Conservation (phyloP, 1,140 invertebrate genomes). For the Drosophila paulistorum region DNA sequence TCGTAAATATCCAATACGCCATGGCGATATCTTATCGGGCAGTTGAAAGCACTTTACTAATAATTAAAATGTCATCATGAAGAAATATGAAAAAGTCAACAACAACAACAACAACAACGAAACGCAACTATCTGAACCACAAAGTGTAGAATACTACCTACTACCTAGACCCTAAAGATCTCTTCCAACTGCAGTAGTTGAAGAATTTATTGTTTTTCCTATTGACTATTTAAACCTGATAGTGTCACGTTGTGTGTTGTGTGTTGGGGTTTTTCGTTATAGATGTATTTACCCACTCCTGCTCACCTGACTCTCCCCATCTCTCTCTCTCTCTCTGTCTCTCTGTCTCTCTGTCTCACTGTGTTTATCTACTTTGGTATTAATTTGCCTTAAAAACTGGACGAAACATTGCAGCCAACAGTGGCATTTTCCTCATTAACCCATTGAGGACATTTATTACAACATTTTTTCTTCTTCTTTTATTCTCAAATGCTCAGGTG, state of each 20-base stretch:
- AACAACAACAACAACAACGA: slow-evolving; percentile 48
- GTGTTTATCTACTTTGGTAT: slow-evolving; percentile 38
- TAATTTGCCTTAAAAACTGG: slow-evolving; percentile 57
- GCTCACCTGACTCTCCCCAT: no score
- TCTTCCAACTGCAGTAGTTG: slow-evolving; percentile 44
- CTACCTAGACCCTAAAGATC: slow-evolving; percentile 28
- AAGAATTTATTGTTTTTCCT: slow-evolving; percentile 71
- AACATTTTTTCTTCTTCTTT: no score
- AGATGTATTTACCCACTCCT: not conserved
- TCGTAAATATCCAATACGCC: slow-evolving; percentile 71
- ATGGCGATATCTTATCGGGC: slow-evolving; percentile 69
- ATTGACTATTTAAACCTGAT: slow-evolving; percentile 76
- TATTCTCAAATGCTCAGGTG: no score
- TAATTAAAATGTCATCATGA: slow-evolving; percentile 82
- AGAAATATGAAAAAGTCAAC: slow-evolving; percentile 82
- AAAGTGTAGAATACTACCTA: slow-evolving; percentile 1
- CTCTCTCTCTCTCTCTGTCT: no score
- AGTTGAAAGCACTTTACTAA: slow-evolving; percentile 79
- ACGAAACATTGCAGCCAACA: slow-evolving; percentile 24
- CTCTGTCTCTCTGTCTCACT: not conserved
- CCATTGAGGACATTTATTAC: not conserved
- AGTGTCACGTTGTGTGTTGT: slow-evolving; percentile 17
- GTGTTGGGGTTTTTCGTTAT: slow-evolving; percentile 14
- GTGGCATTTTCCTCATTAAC: slow-evolving; percentile 19
- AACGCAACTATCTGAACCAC: slow-evolving; percentile 22